phyloP scores from a whole-genome alignment of 2,797 vertebrate genomes.

The Dromococcyx pavoninus region DNA sequence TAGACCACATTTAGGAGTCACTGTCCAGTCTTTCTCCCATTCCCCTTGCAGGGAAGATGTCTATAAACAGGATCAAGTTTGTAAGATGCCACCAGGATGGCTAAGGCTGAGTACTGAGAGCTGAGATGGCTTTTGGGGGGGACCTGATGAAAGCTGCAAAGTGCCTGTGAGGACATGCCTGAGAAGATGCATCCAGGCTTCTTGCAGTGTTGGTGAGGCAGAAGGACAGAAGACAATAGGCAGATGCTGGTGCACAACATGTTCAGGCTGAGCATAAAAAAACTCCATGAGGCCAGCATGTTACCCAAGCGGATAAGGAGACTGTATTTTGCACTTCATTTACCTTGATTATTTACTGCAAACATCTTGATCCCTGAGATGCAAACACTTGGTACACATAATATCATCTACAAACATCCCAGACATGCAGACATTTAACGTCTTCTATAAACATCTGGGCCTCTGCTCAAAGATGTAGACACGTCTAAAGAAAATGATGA shows the following conservation, averaged over 20 bases:
- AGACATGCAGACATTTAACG: too few species aligned
- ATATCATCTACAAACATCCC: too few species aligned
- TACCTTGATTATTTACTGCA: too few species aligned
- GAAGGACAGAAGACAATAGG: not conserved
- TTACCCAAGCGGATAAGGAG: too few species aligned
- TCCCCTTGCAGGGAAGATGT: not conserved
- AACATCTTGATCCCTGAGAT: too few species aligned
- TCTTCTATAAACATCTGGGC: too few species aligned
- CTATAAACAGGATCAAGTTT: not conserved
- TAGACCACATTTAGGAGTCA: not conserved
- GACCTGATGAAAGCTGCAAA: not conserved
- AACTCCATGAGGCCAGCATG: not conserved
- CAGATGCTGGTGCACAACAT: too few species aligned
- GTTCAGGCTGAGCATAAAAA: not conserved
- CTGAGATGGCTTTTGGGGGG: too few species aligned
- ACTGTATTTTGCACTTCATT: too few species aligned
- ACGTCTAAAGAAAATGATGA: too few species aligned
- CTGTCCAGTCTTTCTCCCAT: not conserved
- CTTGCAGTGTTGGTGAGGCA: rapidly evolving
- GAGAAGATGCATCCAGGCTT: rapidly evolving
- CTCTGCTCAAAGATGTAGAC: too few species aligned
- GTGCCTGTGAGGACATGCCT: not conserved
- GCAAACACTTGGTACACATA: too few species aligned
- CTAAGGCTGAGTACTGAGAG: not conserved
- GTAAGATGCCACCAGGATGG: rapidly evolving